Base-by-base conservation (phyloP, 2,888 invertebrate species). In the Perizoma flavofasciatum region DNA sequence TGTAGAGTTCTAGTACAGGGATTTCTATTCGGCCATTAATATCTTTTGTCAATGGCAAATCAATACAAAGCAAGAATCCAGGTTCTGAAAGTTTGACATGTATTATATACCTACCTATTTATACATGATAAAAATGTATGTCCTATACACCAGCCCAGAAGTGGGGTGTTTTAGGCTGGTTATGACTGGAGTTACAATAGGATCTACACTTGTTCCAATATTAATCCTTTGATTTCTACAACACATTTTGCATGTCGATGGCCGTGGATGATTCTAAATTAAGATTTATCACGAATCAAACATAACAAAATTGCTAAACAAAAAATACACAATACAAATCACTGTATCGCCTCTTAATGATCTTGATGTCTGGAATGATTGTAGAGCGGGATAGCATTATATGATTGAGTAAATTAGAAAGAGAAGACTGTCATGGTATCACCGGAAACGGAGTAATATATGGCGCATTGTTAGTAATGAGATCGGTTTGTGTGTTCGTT, bases 401-500 rank as follows among this genome's bases (percentile, higher is more conserved):
- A 47, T 41, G 5, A 43, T 34, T 0, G 9, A 2, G n/a, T 47
- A 39, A 1, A 77, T 49, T 32, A 63, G 78, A 86, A 61, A 39
- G 83, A 65, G 84, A 82, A 11, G 62, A 59, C 52, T 60, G 64
- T 71, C 71, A 77, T 77, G 80, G 82, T 85, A 81, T 81, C 85
- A 83, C 90, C 89, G 91, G 90, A 91, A 91, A 88, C 85, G 74
- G 77, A 57, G 84, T 90, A 90, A 91, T 89, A 89, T 91, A 91
- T 91, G 89, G 87, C 72, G 86, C 87, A 91, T 91, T 91, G 91
- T 91, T 90, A 84, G 88, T 91, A 91, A 91, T 86, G 90, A 91
- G 91, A 85, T 86, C 86, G 81, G 87, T 83, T 86, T 86, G 86
- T 86, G 85, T 78, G 82, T 81, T 77, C 78, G 79, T 75, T 65